A percentile compares a stretch with the other conserved stretches of the same genome.
phyloP scores from a whole-genome alignment of 2,113 vertebrate species.

The Archilochus colubris region DNA sequence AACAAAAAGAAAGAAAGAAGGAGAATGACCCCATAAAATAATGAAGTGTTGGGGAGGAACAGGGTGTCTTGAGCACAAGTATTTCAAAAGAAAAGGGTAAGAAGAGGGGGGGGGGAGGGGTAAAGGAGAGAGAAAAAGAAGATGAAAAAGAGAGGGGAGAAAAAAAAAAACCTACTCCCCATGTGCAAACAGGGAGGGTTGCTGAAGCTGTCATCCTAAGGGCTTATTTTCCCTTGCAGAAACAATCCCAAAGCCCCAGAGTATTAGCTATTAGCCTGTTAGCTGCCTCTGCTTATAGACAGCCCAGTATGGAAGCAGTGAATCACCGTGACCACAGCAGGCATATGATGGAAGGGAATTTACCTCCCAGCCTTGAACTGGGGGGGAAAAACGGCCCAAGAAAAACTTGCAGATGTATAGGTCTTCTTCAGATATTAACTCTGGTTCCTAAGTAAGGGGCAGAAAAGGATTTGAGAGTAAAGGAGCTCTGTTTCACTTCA shows the following conservation, averaged over 20 bases:
- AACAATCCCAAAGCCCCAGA: background rate
- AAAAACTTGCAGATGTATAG: background rate
- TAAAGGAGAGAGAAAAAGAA: too few species aligned
- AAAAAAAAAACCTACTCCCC: background rate
- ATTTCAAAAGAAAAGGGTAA: background rate
- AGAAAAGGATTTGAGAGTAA: background rate
- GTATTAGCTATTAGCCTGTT: background rate
- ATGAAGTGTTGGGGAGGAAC: background rate
- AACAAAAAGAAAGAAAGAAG: background rate
- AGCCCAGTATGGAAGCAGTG: background rate
- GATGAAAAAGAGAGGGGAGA: too few species aligned
- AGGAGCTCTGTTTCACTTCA: background rate
- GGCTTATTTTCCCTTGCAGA: background rate
- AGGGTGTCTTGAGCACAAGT: background rate
- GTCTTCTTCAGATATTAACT: background rate
- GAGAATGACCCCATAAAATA: background rate
- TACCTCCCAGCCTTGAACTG: background rate
- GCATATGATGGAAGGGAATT: background rate
- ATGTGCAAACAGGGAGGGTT: background rate
- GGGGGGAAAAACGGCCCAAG: rapidly evolving
- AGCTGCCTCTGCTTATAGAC: background rate
- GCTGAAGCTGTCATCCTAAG: background rate
- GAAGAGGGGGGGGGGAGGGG: background rate
- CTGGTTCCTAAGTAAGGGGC: background rate
- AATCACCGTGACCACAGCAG: background rate